A percentile compares a stretch with the other conserved stretches of the same genome.
These are phyloP conservation scores for Seira sanloemensis DNA, from an alignment of 2,888 invertebrate genomes.

Conservation along the genomic window DNA sequence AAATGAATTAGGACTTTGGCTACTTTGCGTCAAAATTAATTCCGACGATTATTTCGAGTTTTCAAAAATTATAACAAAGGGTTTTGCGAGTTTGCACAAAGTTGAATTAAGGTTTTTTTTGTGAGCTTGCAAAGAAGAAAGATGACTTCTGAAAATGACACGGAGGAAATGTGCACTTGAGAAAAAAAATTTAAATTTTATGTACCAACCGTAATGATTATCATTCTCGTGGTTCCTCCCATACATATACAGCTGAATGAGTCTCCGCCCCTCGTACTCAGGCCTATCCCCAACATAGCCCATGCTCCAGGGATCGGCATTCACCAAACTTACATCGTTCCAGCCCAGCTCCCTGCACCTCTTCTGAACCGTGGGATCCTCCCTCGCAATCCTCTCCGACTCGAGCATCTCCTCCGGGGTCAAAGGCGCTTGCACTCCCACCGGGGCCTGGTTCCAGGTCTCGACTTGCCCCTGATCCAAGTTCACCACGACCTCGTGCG, in stretches of 20 bases:
- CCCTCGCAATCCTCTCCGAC: constrained; percentile 15
- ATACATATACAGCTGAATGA: constrained; percentile 39
- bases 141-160: background rate
- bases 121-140: too few relatives aligned
- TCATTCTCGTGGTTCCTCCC: constrained; percentile 40
- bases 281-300: constrained; percentile 48
- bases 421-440: constrained; percentile 9
- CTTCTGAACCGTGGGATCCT: constrained; percentile 8
- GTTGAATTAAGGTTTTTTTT: too few relatives aligned
- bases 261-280: constrained; percentile 12
- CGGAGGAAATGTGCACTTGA: background rate
- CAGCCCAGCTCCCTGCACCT: constrained; percentile 34
- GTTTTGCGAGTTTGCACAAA: too few relatives aligned
- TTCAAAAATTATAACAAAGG: too few relatives aligned
- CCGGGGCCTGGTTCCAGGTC: constrained; percentile 31
- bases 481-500: constrained; percentile 46
- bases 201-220: constrained; percentile 44
- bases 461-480: constrained; percentile 50
- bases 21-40: too few relatives aligned
- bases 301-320: constrained; percentile 39
- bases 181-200: background rate
- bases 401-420: constrained; percentile 39
- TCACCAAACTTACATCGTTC: constrained; percentile 42
- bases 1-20: too few relatives aligned
- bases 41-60: too few relatives aligned